Conservation (phyloP, 2,888 invertebrate species). For the Calameuta pallipes region DNA sequence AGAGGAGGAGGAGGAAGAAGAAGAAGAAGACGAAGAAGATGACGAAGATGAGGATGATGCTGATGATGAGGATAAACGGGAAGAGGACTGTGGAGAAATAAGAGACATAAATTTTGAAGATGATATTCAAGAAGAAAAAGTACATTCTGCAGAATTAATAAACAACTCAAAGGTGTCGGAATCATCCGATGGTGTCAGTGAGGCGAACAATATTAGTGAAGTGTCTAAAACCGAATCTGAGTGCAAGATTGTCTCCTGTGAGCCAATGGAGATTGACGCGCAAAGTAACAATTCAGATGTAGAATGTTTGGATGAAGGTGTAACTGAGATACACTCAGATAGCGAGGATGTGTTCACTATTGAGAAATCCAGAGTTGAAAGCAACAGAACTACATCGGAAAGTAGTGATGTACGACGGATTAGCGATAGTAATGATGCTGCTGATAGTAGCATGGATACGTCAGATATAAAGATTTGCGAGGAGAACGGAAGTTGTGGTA, state of each 20-base stretch:
- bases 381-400: slow-evolving; percentile 62
- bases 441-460: slow-evolving; percentile 45
- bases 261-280: slow-evolving; percentile 58
- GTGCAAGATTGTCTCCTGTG: slow-evolving; percentile 40
- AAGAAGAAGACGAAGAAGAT: slow-evolving; percentile 33
- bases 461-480: slow-evolving; percentile 57
- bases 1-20: slow-evolving; percentile 42
- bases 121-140: slow-evolving; percentile 24
- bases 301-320: slow-evolving; percentile 59
- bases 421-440: slow-evolving; percentile 48
- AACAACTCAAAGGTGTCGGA: slow-evolving; percentile 39
- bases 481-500: slow-evolving; percentile 60
- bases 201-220: slow-evolving; percentile 68
- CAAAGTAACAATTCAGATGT: slow-evolving; percentile 57
- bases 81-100: slow-evolving; percentile 31
- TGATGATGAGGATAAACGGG: slow-evolving; percentile 34
- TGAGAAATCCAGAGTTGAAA: slow-evolving; percentile 53
- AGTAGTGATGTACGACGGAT: slow-evolving; percentile 36
- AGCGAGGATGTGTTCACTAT: slow-evolving; percentile 26
- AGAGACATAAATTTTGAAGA: slow-evolving; percentile 31
- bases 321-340: slow-evolving; percentile 41
- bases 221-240: slow-evolving; percentile 62
- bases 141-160: slow-evolving; percentile 14
- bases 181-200: slow-evolving; percentile 65
- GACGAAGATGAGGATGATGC: slow-evolving; percentile 31